A percentile compares a stretch with the other conserved stretches of the same genome.
phyloP scores from a whole-genome alignment of 2,888 invertebrate species.

The Epirrhoe tristata region DNA sequence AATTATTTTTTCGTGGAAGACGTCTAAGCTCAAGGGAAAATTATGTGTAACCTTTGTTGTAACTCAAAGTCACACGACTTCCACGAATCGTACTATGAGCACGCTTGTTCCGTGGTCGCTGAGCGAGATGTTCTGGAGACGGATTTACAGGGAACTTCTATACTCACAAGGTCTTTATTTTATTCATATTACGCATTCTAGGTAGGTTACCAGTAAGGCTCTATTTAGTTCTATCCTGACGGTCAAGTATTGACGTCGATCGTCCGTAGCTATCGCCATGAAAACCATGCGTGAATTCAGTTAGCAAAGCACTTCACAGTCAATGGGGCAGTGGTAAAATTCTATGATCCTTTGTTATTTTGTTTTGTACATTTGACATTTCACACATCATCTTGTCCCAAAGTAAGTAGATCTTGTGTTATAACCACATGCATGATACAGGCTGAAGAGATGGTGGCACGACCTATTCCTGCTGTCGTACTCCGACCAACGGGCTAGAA shows the following conservation, averaged over 20 bases:
- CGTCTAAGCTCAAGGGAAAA: not conserved
- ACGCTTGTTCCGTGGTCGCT: slow-evolving; percentile 50
- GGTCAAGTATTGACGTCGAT: too few species aligned
- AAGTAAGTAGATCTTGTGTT: too few species aligned
- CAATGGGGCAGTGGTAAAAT: too few species aligned
- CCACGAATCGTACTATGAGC: slow-evolving; percentile 54
- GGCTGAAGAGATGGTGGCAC: slow-evolving; percentile 54
- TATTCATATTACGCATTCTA: too few species aligned
- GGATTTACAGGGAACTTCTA: slow-evolving; percentile 45
- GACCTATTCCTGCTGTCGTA: slow-evolving; percentile 56
- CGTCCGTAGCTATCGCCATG: too few species aligned
- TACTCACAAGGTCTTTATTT: not conserved
- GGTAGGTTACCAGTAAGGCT: slow-evolving; percentile 1
- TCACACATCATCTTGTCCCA: too few species aligned
- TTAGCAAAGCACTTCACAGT: too few species aligned
- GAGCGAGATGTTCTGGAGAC: slow-evolving; percentile 55
- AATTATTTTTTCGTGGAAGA: not conserved
- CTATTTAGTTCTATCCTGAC: too few species aligned
- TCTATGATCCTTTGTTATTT: too few species aligned
- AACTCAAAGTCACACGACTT: slow-evolving; percentile 18
- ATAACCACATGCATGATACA: not conserved
- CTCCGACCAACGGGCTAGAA: slow-evolving; percentile 44
- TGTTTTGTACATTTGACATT: too few species aligned
- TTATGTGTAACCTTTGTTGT: not conserved
- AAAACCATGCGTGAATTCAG: too few species aligned